Evolutionary conservation across 2,797 vertebrate species (phyloP), one percentile per base, ranked within the genome.

Genomic region (Oreochromis mossambicus): DNA sequence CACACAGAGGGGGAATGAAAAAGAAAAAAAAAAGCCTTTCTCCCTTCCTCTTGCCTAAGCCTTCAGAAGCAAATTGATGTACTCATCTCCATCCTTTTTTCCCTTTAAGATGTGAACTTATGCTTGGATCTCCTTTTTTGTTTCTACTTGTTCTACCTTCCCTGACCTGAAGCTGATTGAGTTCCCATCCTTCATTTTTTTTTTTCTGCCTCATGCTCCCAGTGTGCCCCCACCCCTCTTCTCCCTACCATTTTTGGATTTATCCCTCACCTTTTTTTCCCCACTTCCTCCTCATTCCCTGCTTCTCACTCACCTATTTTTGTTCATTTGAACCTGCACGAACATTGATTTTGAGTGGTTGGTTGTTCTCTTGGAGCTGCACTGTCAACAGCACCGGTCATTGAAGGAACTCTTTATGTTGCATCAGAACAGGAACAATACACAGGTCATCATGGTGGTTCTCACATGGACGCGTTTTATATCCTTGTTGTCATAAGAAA

Each of bases 91-190:
- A 97, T 95, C 96, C 94, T 78, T 94, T 63, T 95, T 95, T 95
- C 96, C 93, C 97, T 97, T 97, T 95, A 97, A 97, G 92, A 98
- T 98, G 97, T 96, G 98, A 98, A 99, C 98, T 98, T 97, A 97
- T 97, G 97, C 97, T 98, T 98, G 98, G 98, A 99, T 98, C 97
- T 97, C 96, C 97, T 91, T 94, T 95, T 95, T 93, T 88, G 88
- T 95, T 91, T 87, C 87, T 87, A 81, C 89, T 88, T 21, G 83
- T 88, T 93, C 73, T 84, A 87, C 87, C 88, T 87, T 89, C 92
- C 91, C 89, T 90, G 93, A 93, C 93, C 91, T 87, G 88, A 93
- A 83, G 88, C 92, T 87, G 82, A 91, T 94, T 96, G 91, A 91
- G 89, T 95, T 96, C 92, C 92, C 92, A 90, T 94, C 86, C 86